Percentiles rank a stretch among this genome's conserved stretches.
These are phyloP conservation scores for Rhynchophorus ferrugineus DNA, from an alignment of 1,140 invertebrate species.

Conservation along the genomic window DNA sequence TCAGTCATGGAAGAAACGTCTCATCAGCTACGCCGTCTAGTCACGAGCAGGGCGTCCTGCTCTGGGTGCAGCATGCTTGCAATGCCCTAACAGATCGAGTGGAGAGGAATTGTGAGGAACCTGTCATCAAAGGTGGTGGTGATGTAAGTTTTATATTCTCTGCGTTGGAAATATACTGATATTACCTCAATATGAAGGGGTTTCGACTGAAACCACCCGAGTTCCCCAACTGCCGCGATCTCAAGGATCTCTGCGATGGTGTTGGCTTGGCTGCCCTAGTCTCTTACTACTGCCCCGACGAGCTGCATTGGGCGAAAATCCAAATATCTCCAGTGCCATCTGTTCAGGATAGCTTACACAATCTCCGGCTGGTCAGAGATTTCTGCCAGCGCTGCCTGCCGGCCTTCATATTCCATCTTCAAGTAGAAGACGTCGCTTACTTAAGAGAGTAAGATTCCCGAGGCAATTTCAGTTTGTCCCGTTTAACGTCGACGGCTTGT, in stretches of 20 bases:
- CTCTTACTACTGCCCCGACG: conserved; percentile 89
- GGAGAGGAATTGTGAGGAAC: conserved; percentile 41
- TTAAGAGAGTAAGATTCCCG: conserved; percentile 86
- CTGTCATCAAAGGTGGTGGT: conserved; percentile 29
- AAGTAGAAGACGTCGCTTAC: conserved; percentile 92
- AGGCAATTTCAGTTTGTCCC: no score
- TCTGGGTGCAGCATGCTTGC: conserved; percentile 86
- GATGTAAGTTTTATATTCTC: conserved; percentile 20
- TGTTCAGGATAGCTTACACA: conserved; percentile 87
- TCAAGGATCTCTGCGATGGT: conserved; percentile 84
- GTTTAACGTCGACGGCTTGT: conserved; percentile 22
- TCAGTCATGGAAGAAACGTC: conserved; percentile 45
- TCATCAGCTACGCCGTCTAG: conserved; percentile 54
- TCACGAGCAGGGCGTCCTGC: conserved; percentile 79
- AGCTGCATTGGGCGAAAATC: conserved; percentile 60
- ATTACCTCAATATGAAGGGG: conserved; percentile 25
- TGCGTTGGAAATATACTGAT: not conserved
- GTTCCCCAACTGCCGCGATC: conserved; percentile 46
- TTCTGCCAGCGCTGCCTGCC: conserved; percentile 83
- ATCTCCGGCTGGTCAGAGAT: conserved; percentile 80
- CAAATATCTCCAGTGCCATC: conserved; percentile 42
- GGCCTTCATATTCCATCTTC: conserved; percentile 88
- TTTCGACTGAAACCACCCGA: conserved; percentile 44
- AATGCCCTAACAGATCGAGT: conserved; percentile 62
- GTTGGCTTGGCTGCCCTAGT: conserved; percentile 82